These are phyloP conservation scores for Cisticola juncidis DNA, from an alignment of 2,113 vertebrate genomes.

Conservation along the genomic window DNA sequence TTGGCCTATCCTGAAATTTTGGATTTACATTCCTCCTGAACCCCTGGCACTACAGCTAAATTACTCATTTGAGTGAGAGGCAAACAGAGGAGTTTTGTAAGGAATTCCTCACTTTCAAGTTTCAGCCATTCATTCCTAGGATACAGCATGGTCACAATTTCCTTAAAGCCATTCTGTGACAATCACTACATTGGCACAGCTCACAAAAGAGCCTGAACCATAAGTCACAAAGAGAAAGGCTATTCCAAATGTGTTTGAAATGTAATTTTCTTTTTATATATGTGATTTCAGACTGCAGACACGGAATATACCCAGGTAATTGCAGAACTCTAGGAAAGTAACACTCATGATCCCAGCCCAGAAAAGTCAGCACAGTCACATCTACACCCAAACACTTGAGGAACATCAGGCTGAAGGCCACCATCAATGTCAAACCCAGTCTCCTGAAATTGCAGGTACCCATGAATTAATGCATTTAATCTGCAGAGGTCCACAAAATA, in stretches of 20 bases:
- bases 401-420: not conserved
- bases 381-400: not conserved
- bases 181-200: not conserved
- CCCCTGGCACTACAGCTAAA: not conserved
- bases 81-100: not conserved
- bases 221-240: not conserved
- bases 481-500: not conserved
- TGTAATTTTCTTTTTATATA: not conserved
- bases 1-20: not conserved
- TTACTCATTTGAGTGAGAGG: not conserved
- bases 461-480: not conserved
- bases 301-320: not conserved
- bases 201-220: not conserved
- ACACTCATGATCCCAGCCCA: not conserved
- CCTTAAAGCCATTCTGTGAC: not conserved
- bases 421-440: not conserved
- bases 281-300: not conserved
- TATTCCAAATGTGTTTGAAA: not conserved
- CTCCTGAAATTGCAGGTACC: not conserved
- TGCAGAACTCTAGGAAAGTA: not conserved
- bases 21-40: not conserved
- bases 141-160: not conserved
- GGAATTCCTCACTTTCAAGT: not conserved
- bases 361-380: not conserved
- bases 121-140: not conserved